Percentiles rank a stretch among this genome's conserved stretches.
phyloP scores from a whole-genome alignment of 2,797 vertebrate genomes.

The Echiichthys vipera region DNA sequence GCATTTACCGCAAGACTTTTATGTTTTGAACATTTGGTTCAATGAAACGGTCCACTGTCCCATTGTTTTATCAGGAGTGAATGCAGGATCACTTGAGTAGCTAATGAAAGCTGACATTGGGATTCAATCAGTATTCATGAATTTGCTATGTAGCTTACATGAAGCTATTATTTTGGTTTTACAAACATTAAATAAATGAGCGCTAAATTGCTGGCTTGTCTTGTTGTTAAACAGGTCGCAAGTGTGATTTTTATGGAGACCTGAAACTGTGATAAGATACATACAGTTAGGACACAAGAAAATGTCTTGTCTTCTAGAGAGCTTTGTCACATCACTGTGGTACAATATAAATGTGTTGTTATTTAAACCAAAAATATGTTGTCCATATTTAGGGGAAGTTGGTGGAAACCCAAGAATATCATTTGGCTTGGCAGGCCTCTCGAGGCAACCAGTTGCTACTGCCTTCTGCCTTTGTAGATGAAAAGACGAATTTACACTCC shows the following conservation, averaged over 20 bases:
- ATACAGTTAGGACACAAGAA: neutral
- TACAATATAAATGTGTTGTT: conserved; percentile 73
- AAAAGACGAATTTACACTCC: conserved; percentile 87
- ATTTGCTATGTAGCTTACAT: conserved; percentile 49
- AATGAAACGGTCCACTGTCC: neutral
- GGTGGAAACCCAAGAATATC: conserved; percentile 83
- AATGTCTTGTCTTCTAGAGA: conserved; percentile 53
- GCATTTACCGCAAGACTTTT: neutral
- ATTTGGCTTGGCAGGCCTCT: conserved; percentile 85
- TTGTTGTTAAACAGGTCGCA: conserved; percentile 6
- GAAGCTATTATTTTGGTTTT: conserved; percentile 47
- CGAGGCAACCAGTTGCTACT: conserved; percentile 84
- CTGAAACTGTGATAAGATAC: conserved; percentile 5
- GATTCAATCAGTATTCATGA: conserved; percentile 59
- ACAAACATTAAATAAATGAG: conserved; percentile 30
- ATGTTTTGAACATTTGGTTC: conserved; percentile 9
- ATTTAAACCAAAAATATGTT: conserved; percentile 78
- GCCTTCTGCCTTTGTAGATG: conserved; percentile 84
- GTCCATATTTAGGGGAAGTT: conserved; percentile 83
- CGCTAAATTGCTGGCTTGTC: conserved; percentile 21
- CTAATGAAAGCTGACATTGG: conserved; percentile 50
- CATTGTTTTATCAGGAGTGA: conserved; percentile 10
- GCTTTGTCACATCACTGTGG: conserved; percentile 67
- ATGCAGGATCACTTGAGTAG: neutral
- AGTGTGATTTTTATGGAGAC: conserved; percentile 14